Percentiles rank a stretch among this genome's conserved stretches.
phyloP scores from a whole-genome alignment of 2,797 vertebrate species.

The Iguana delicatissima region DNA sequence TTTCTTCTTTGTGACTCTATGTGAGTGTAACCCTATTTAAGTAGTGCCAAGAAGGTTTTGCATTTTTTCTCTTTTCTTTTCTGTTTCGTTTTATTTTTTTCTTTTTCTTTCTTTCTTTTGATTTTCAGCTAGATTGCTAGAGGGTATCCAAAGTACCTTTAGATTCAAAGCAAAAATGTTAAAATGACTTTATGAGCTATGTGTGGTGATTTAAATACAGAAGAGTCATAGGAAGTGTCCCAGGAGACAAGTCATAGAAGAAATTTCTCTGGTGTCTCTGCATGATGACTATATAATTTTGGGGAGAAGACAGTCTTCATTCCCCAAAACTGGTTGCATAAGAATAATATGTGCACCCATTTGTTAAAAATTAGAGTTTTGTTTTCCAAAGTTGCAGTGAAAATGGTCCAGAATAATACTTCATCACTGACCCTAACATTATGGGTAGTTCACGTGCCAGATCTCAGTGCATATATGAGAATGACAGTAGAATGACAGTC shows the following conservation, averaged over 20 bases:
- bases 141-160: not conserved
- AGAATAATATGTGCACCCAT: not conserved
- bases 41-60: not conserved
- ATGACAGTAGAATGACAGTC: not conserved
- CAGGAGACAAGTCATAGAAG: conserved; percentile 15
- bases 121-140: not conserved
- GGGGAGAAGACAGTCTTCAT: too few species aligned
- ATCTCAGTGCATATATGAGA: not conserved
- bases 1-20: not conserved
- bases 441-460: not conserved
- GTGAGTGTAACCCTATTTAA: conserved; percentile 7
- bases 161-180: not conserved
- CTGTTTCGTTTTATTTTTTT: not conserved
- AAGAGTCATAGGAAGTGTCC: conserved; percentile 2
- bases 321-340: not conserved
- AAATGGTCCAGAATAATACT: conserved; percentile 6
- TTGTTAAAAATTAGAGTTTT: not conserved
- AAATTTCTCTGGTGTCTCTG: not conserved
- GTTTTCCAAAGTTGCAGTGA: not conserved
- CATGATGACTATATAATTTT: conserved; percentile 2
- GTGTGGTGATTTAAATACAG: not conserved
- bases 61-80: not conserved
- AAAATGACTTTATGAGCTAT: not conserved
- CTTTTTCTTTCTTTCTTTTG: not conserved
- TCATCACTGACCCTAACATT: not conserved